Evolutionary conservation across 2,888 invertebrate species (phyloP).

Genomic region (Eupithecia exiguata): DNA sequence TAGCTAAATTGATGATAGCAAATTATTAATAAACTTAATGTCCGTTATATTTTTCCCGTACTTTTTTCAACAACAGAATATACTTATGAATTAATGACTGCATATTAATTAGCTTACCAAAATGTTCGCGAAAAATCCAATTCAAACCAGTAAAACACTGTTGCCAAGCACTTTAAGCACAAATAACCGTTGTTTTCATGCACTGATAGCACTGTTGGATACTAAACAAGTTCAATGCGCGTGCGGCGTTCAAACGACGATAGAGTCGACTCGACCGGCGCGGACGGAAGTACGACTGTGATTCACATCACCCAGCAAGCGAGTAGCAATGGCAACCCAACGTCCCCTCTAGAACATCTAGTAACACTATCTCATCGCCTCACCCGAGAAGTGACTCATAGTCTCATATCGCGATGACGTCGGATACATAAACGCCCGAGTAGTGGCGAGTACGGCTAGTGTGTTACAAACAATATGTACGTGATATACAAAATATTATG

Average conservation of each 20-base stretch:
- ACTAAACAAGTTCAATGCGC: conserved; percentile 66
- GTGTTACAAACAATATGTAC: not conserved
- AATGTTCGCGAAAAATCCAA: conserved; percentile 45
- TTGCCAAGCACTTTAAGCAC: conserved; percentile 59
- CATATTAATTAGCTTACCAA: conserved; percentile 45
- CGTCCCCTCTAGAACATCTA: conserved; percentile 66
- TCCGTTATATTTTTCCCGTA: not conserved
- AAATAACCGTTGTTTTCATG: conserved; percentile 69
- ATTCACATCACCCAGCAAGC: conserved; percentile 61
- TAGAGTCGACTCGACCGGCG: conserved; percentile 51
- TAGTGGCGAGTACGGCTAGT: conserved; percentile 18
- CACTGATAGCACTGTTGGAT: conserved; percentile 63
- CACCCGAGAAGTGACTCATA: conserved; percentile 60
- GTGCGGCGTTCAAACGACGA: conserved; percentile 56
- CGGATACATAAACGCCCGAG: conserved; percentile 41
- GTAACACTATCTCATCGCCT: conserved; percentile 53
- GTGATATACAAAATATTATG: not conserved
- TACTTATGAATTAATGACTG: not conserved
- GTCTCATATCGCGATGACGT: conserved; percentile 64
- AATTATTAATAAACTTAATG: not conserved
- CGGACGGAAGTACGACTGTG: conserved; percentile 69
- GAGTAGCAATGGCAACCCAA: conserved; percentile 56
- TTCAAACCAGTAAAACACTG: conserved; percentile 46
- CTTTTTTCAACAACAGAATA: not conserved
- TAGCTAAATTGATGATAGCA: not conserved